Percentiles rank a stretch among this genome's conserved stretches.
These are phyloP conservation scores for human DNA, from an alignment of 2,113 vertebrate genomes.

Conservation along the genomic window GRCh38 chr2:167642001-167642500, in stretches of 20 bases:
- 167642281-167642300: neutral
- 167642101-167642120: neutral
- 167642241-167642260: neutral
- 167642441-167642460: neutral
- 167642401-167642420: neutral
- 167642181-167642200: neutral
- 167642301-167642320: neutral
- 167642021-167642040: neutral
- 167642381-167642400: neutral
- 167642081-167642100: neutral
- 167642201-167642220: conserved; percentile 8
- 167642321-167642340: neutral
- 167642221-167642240: neutral
- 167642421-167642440: neutral
- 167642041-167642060: neutral
- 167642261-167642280: neutral
- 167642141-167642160: neutral
- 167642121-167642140: neutral
- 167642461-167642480: neutral
- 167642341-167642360: neutral
- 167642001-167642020: neutral
- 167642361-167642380: neutral
- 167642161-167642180: neutral
- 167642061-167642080: neutral
- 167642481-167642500: neutral